Conservation (phyloP, 1,140 invertebrate genomes). For the Oedothorax gibbosus region DNA sequence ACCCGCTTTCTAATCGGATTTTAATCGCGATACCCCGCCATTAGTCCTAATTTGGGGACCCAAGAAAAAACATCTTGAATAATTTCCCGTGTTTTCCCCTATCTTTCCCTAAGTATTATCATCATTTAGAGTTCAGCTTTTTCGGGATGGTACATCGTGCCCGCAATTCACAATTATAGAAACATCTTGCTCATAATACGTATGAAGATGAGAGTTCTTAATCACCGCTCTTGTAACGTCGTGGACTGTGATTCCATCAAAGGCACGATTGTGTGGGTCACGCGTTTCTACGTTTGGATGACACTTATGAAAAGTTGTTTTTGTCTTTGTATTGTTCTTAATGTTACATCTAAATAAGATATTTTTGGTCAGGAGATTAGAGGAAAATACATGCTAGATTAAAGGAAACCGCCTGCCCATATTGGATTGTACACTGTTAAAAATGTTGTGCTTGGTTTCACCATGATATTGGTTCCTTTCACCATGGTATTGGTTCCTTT, state of each 20-base stretch:
- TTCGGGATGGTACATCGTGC: slow-evolving; percentile 28
- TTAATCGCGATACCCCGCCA: slow-evolving; percentile 32
- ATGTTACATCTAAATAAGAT: not conserved
- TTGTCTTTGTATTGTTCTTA: not conserved
- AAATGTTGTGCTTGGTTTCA: too few relatives aligned
- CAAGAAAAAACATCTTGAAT: not conserved
- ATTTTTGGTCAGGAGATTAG: too few relatives aligned
- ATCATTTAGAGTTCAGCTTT: slow-evolving; percentile 10
- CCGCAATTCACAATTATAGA: slow-evolving; percentile 38
- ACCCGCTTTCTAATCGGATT: slow-evolving; percentile 48
- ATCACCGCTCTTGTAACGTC: slow-evolving; percentile 36
- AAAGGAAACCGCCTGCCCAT: too few relatives aligned
- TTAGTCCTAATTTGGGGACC: slow-evolving; percentile 34
- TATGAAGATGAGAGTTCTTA: slow-evolving; percentile 56
- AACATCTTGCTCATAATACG: slow-evolving; percentile 50
- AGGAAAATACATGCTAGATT: too few relatives aligned
- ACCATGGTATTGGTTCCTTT: too few relatives aligned
- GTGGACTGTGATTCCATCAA: slow-evolving; percentile 52
- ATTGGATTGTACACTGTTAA: too few relatives aligned
- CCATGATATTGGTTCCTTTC: too few relatives aligned
- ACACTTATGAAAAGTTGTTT: not conserved
- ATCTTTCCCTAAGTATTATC: slow-evolving; percentile 11
- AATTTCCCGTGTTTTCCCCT: slow-evolving; percentile 22
- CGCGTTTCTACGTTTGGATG: slow-evolving; percentile 19
- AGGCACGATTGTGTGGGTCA: slow-evolving; percentile 49